Conservation (phyloP, 2,888 invertebrate genomes). For the Zaprionus obscuricornis region DNA sequence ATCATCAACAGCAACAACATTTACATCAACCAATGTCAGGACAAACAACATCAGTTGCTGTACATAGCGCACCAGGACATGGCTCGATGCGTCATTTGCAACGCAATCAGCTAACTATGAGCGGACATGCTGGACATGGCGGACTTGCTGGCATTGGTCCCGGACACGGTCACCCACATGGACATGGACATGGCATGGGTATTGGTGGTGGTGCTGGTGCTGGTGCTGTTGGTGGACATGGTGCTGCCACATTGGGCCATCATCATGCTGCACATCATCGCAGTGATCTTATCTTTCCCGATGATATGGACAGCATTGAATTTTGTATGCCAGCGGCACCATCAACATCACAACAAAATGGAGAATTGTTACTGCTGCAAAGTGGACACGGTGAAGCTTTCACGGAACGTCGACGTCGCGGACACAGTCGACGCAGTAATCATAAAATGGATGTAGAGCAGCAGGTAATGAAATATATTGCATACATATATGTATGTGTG, state of each 20-base stretch:
- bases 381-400: constrained; percentile 76
- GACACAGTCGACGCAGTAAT: constrained; percentile 81
- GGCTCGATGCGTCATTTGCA: constrained; percentile 51
- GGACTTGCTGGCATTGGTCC: constrained; percentile 38
- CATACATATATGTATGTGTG: too few relatives aligned
- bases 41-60: constrained; percentile 55
- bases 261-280: constrained; percentile 67
- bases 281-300: constrained; percentile 81
- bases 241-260: constrained; percentile 72
- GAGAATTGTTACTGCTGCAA: constrained; percentile 70
- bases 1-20: constrained; percentile 39
- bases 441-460: constrained; percentile 83
- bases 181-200: constrained; percentile 36
- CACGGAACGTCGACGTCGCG: constrained; percentile 80
- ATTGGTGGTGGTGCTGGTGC: constrained; percentile 26
- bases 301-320: constrained; percentile 83
- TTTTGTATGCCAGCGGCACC: constrained; percentile 81
- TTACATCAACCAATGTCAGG: constrained; percentile 74
- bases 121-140: constrained; percentile 42
- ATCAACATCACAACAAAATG: constrained; percentile 72
- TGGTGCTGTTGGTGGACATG: constrained; percentile 33
- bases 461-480: constrained; percentile 75
- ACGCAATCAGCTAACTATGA: constrained; percentile 55
- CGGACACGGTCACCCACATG: constrained; percentile 24
- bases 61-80: constrained; percentile 49